A percentile compares a stretch with the other conserved stretches of the same genome.
Evolutionary conservation across 2,113 vertebrate species (phyloP).

Genomic region (Dicentrarchus labrax): DNA sequence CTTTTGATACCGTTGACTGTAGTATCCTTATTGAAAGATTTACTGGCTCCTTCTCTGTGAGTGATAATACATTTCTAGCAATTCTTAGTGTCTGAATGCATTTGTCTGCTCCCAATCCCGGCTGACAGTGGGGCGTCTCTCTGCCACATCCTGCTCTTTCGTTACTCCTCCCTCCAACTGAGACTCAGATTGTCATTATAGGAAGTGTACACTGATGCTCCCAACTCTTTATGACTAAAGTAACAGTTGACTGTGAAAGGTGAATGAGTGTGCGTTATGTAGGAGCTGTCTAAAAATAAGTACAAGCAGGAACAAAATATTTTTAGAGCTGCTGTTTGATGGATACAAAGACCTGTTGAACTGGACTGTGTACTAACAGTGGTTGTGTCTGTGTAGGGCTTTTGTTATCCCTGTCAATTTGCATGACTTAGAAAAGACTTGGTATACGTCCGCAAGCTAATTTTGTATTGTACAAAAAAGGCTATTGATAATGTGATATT

Average conservation of each 20-base stretch:
- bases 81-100: not conserved
- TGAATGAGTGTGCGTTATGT: constrained; percentile 42
- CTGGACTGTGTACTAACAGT: not conserved
- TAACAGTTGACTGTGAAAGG: constrained; percentile 59
- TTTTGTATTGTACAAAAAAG: not conserved
- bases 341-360: constrained; percentile 5
- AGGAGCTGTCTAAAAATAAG: constrained; percentile 57
- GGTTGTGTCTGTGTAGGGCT: not conserved
- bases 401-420: not conserved
- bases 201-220: constrained; percentile 19
- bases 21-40: not conserved
- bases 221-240: constrained; percentile 24
- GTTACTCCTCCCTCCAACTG: not conserved
- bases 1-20: not conserved
- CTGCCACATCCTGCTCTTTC: not conserved
- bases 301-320: constrained; percentile 21
- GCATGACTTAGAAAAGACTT: not conserved
- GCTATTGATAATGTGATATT: not conserved
- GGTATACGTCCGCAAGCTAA: not conserved
- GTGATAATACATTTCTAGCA: not conserved
- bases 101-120: not conserved
- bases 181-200: constrained; percentile 18
- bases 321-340: constrained; percentile 37
- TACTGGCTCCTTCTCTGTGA: not conserved
- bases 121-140: not conserved